Conservation (phyloP, 2,113 vertebrate species). For the Sapajus apella region DNA sequence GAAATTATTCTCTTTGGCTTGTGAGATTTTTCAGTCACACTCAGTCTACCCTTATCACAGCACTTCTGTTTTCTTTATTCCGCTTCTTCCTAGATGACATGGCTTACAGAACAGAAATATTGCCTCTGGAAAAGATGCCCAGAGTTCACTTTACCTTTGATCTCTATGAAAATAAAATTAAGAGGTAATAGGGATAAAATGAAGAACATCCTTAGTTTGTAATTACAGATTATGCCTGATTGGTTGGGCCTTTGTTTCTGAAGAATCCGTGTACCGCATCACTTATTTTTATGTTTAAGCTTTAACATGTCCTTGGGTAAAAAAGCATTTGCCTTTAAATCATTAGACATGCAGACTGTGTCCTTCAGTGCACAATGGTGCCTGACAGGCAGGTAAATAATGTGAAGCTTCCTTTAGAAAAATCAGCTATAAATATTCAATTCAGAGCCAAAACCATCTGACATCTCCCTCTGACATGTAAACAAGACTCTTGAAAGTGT, state of each 20-base stretch:
- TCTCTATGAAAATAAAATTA: background rate
- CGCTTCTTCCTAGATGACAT: background rate
- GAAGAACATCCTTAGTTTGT: background rate
- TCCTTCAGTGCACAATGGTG: constrained; percentile 6
- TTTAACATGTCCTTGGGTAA: background rate
- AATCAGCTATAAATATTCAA: constrained; percentile 64
- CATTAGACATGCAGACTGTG: constrained; percentile 11
- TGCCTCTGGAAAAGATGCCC: background rate
- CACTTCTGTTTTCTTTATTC: background rate
- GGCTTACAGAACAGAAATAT: background rate
- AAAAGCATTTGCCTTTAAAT: constrained; percentile 34
- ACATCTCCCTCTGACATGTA: constrained; percentile 39
- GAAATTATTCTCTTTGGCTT: background rate
- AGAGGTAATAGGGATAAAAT: background rate
- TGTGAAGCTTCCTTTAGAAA: constrained; percentile 55
- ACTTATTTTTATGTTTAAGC: background rate
- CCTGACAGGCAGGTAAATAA: constrained; percentile 58
- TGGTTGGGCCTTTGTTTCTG: constrained; percentile 29
- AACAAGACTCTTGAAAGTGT: constrained; percentile 44
- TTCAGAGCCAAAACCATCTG: background rate
- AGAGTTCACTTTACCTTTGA: background rate
- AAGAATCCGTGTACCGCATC: background rate
- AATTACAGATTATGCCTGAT: background rate
- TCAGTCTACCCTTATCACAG: background rate
- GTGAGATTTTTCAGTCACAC: background rate